Evolutionary conservation across 2,113 vertebrate species (phyloP).

Genomic region (Hydropotes inermis): DNA sequence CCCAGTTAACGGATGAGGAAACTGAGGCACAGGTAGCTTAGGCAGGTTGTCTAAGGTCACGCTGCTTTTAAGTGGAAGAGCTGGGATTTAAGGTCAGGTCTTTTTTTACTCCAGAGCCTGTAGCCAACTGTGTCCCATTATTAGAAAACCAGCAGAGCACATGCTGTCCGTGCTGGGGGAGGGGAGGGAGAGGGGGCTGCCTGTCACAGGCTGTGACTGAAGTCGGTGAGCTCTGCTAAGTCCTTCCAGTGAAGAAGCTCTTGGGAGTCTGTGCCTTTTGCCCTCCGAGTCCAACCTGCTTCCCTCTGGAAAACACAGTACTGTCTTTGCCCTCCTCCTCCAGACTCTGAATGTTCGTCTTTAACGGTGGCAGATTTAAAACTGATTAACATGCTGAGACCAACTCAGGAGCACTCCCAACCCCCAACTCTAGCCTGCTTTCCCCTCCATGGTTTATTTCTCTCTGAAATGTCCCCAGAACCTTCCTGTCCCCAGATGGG

Average conservation of each 20-base stretch:
- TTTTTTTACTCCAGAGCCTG: conserved; percentile 32
- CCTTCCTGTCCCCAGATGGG: background rate
- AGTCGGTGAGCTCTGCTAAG: background rate
- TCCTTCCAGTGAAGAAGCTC: background rate
- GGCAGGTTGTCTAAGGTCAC: background rate
- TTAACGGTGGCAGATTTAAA: conserved; percentile 51
- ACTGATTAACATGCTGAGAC: conserved; percentile 60
- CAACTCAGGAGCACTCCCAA: background rate
- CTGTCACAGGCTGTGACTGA: conserved; percentile 14
- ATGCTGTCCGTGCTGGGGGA: background rate
- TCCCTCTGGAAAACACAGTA: background rate
- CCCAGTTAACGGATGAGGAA: background rate
- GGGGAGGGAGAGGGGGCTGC: background rate
- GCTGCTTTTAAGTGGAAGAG: conserved; percentile 23
- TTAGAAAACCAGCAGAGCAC: conserved; percentile 60
- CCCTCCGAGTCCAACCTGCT: conserved; percentile 27
- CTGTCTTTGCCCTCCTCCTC: background rate
- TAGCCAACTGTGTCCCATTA: conserved; percentile 69
- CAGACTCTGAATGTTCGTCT: conserved; percentile 22
- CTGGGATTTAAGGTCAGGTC: conserved; percentile 50
- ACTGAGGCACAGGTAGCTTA: background rate
- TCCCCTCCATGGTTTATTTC: background rate
- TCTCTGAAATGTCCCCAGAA: background rate
- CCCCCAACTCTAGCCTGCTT: background rate
- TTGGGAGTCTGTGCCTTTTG: conserved; percentile 26